Evolutionary conservation across 1,140 invertebrate species (phyloP), one percentile per base, ranked within the genome.

Genomic region (Drosophila murphyi): DNA sequence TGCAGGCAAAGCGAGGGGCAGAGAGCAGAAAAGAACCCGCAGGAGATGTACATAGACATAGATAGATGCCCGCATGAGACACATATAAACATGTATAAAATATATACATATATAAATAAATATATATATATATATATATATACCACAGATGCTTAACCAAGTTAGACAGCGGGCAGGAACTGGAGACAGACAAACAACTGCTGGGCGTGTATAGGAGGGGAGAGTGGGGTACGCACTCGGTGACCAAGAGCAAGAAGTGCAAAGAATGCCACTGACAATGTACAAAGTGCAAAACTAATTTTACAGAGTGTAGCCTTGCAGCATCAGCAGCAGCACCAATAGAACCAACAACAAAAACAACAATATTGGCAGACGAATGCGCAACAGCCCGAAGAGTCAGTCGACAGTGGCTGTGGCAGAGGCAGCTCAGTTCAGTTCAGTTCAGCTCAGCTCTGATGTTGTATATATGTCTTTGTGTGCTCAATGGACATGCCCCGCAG

Each of bases 221-320:
- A 48, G 65, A 4, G 31, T 29, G 55, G 7, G 59, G 39, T 34
- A 31, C 29, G 50, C 37, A 31, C 29, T 45, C 20, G 20, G 76
- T 63, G 59, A 60, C 56, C 74, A 56, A 74, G 75, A 65, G 78
- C 79, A 80, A 83, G 80, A 88, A 86, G 88, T 88, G 81, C 75
- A 88, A 85, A 89, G 85, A 90, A 90, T 89, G 86, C 86, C 78
- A 89, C 86, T 90, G 85, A 89, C 85, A 89, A 89, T 89, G 85
- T 89, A 89, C 85, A 89, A 89, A 89, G 86, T 89, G 85, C 85
- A 90, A 89, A 89, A 89, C 85, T 89, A 89, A 89, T 89, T 89
- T 89, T 81, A 81, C 85, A 90, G 86, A 89, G 85, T 89, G 86
- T 80, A 89, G 60, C 68, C 68, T 73, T 55, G 61, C 69, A 72